Evolutionary conservation across 1,140 invertebrate species (phyloP).

Genomic region (Drosophila sechellia): DNA sequence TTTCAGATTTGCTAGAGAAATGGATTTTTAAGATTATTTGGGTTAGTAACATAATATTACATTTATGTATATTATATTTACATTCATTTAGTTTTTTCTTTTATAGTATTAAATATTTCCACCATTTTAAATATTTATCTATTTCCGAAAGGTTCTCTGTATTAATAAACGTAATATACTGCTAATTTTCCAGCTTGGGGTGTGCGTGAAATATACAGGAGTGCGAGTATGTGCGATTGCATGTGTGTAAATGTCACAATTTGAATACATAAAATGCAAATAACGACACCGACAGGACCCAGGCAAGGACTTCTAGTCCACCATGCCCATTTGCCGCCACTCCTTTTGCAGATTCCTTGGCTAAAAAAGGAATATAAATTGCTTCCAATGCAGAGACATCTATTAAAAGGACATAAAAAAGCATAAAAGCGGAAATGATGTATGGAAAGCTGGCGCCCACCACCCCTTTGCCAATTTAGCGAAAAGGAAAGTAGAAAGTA

Average conservation of each 20-base stretch:
- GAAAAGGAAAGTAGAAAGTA: constrained; percentile 67
- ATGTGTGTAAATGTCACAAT: constrained; percentile 79
- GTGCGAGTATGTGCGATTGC: constrained; percentile 33
- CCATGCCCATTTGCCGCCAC: constrained; percentile 14
- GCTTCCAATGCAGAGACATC: constrained; percentile 76
- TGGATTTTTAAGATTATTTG: neutral
- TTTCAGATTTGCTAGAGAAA: neutral
- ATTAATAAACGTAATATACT: no score
- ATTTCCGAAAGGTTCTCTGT: no score
- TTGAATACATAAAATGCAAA: constrained; percentile 82
- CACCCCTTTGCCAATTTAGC: constrained; percentile 35
- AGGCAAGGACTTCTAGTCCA: constrained; percentile 36
- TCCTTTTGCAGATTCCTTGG: constrained; percentile 48
- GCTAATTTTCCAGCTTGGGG: neutral
- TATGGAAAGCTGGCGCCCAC: constrained; percentile 41
- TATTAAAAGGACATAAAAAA: constrained; percentile 80
- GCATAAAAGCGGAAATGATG: constrained; percentile 78
- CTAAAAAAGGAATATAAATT: constrained; percentile 66
- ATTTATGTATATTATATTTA: no score
- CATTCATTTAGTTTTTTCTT: neutral
- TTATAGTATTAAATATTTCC: neutral
- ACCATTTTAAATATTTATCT: no score
- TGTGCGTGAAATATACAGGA: constrained; percentile 17
- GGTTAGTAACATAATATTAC: no score
- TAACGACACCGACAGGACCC: constrained; percentile 56